A percentile compares a stretch with the other conserved stretches of the same genome.
Conservation (phyloP, 2,113 vertebrate species). For the Brevimyrus niger region DNA sequence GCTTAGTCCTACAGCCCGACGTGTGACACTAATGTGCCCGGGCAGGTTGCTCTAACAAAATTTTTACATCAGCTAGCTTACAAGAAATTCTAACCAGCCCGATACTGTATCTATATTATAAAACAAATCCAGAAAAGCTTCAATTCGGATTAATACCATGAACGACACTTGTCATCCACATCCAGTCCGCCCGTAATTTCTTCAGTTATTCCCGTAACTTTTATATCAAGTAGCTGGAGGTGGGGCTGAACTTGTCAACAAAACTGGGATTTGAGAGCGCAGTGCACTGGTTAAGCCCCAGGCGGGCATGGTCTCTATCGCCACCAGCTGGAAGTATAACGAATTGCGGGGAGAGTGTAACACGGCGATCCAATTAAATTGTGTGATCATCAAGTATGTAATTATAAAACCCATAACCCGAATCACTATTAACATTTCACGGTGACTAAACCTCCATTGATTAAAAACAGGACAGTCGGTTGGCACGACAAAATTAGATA, state of each 20-base stretch:
- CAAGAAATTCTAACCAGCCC: not conserved
- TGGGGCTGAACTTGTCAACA: slow-evolving; percentile 4
- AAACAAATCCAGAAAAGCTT: not conserved
- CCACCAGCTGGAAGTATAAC: not conserved
- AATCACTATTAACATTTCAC: not conserved
- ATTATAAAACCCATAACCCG: not conserved
- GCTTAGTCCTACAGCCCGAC: not conserved
- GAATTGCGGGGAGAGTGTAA: not conserved
- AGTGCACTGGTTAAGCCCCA: not conserved
- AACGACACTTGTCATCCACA: not conserved
- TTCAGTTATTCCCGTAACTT: not conserved
- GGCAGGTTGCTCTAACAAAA: not conserved
- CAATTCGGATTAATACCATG: not conserved
- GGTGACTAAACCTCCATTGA: not conserved
- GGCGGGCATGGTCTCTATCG: not conserved
- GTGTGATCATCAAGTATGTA: not conserved
- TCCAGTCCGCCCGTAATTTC: not conserved
- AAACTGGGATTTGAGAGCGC: not conserved
- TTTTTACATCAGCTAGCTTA: not conserved
- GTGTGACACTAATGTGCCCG: not conserved
- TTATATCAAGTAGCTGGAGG: not conserved
- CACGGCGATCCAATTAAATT: not conserved
- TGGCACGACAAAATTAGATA: slow-evolving; percentile 6
- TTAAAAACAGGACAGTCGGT: not conserved
- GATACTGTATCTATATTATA: not conserved